Percentiles rank a stretch among this genome's conserved stretches.
Conservation (phyloP, 2,888 invertebrate genomes). For the Drosophila emarginata region DNA sequence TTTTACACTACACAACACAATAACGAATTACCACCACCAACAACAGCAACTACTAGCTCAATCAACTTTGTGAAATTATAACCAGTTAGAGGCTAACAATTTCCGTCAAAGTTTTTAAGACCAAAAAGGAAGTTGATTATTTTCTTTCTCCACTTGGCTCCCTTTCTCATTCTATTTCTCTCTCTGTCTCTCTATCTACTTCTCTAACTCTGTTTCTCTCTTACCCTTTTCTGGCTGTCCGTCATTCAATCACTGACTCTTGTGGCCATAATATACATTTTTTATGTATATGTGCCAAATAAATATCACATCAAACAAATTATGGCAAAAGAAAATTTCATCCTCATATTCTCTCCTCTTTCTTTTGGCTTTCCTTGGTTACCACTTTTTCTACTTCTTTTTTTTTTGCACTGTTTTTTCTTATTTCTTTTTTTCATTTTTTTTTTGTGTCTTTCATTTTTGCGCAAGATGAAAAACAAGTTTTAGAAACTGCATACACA, state of each 20-base stretch:
- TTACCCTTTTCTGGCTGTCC: neutral
- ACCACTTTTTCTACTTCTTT: slow-evolving; percentile 26
- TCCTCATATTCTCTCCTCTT: slow-evolving; percentile 21
- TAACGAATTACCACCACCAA: neutral
- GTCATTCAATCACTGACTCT: slow-evolving; percentile 40
- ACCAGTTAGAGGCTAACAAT: slow-evolving; percentile 32
- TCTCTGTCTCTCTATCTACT: neutral
- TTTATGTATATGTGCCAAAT: slow-evolving; percentile 59
- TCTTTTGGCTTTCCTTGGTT: slow-evolving; percentile 1
- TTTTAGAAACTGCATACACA: slow-evolving; percentile 16
- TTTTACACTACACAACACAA: slow-evolving; percentile 1
- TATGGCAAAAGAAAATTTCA: slow-evolving; percentile 18
- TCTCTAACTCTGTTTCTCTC: neutral
- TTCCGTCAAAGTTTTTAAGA: slow-evolving; percentile 28
- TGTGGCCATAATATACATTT: slow-evolving; percentile 46
- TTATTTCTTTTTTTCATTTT: neutral
- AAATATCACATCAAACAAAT: slow-evolving; percentile 45
- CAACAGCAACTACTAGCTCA: slow-evolving; percentile 13
- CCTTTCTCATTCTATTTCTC: neutral
- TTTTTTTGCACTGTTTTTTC: slow-evolving; percentile 7
- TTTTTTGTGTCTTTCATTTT: neutral
- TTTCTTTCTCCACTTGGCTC: slow-evolving; percentile 22
- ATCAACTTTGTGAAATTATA: slow-evolving; percentile 25
- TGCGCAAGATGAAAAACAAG: slow-evolving; percentile 16
- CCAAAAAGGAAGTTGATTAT: slow-evolving; percentile 56